Base-by-base conservation (phyloP, 2,888 invertebrate species). In the Conistra vaccinii region DNA sequence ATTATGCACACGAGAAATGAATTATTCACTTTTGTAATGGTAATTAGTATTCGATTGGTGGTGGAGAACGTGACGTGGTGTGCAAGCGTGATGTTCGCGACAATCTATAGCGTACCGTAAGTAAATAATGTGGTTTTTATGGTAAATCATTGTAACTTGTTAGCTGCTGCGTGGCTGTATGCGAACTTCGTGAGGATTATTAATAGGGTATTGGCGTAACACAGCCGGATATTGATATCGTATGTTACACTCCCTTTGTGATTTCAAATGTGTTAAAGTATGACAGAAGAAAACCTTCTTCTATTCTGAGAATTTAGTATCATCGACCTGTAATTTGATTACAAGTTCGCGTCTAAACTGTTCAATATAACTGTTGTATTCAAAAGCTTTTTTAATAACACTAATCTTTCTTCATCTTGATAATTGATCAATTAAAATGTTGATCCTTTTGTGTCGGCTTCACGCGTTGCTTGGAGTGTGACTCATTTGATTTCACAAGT, bases 21-120 rank as follows among this genome's bases (percentile, higher is more conserved):
- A 92, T 92, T 89, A 92, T 92, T 90, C 90, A 90, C 87, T 86
- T 86, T 71, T 86, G 87, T 88, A 83, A 77, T 85, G 86, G 81
- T 87, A 89, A 90, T 93, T 92, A 90, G 90, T 91, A 93, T 93
- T 90, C 93, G 87, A 89, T 82, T 73, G 87, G 83, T 78, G 86
- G 83, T 79, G 58, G 48, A 73, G 81, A 83, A 87, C 88, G 89
- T 88, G 90, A 85, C 77, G 85, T 81, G 87, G 81, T 57, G 78
- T 78, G 81, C 81, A 77, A 76, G 71, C 84, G 42, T 73, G 81
- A 87, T 84, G 85, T 81, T 82, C 66, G 88, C 87, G 81, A 88
- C 87, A 65, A 81, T 82, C 78, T 82, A 84, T 73, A 60, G 76
- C 80, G 78, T 57, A 83, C 78, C 78, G 70, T 73, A 65, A 68